phyloP scores from a whole-genome alignment of 2,113 vertebrate genomes.

The Prunella himalayana region DNA sequence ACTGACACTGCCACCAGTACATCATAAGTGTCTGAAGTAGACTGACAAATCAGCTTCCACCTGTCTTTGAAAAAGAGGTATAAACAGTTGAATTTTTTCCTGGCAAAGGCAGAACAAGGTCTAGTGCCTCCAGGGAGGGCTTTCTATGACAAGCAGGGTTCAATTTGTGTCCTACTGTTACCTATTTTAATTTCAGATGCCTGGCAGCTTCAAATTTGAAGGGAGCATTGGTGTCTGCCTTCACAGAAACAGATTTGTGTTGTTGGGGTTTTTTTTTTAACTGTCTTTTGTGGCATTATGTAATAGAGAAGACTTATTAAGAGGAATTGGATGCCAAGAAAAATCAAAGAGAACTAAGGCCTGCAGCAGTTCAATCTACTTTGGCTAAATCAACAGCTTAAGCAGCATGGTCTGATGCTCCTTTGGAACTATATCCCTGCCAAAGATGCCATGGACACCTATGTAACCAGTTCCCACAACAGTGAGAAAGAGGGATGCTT shows the following conservation, averaged over 20 bases:
- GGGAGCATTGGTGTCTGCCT: neutral
- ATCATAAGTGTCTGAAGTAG: neutral
- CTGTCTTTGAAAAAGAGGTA: neutral
- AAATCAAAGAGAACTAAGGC: neutral
- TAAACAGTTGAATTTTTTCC: neutral
- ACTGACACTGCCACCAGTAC: neutral
- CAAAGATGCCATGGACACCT: neutral
- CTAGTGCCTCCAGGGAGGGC: neutral
- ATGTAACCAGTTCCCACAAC: neutral
- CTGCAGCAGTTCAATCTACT: neutral
- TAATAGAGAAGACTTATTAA: neutral
- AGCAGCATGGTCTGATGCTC: neutral
- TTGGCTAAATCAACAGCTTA: neutral
- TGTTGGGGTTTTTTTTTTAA: accelerated
- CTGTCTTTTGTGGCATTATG: neutral
- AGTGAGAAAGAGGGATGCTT: neutral
- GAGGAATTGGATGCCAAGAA: neutral
- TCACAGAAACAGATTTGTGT: neutral
- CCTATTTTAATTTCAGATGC: neutral
- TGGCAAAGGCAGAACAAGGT: neutral
- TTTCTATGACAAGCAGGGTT: neutral
- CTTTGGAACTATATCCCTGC: neutral
- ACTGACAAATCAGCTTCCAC: neutral
- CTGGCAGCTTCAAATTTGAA: neutral
- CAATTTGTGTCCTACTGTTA: neutral